Evolutionary conservation across 2,797 vertebrate genomes (phyloP), one percentile per base, ranked within the genome.

Genomic region (Peromyscus melanophrys): DNA sequence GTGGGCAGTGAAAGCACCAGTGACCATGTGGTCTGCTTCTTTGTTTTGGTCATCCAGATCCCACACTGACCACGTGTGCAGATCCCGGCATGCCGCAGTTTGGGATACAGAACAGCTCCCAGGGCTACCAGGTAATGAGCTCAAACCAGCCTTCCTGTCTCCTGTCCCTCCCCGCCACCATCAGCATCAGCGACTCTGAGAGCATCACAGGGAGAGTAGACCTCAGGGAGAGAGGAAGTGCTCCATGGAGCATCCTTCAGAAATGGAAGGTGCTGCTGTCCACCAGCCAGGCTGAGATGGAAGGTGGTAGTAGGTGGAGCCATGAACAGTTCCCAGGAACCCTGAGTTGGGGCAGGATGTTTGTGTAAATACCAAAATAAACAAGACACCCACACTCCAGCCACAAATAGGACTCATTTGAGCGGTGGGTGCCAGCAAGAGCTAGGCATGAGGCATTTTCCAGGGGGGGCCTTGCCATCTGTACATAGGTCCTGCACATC

Each of bases 51-150:
- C 49, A 87, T 83, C 67, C 96, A 99, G 99, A 99, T 98, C 99
- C 99, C 17, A 99, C 99, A 71, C 99, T 99, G 98, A 99, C 99
- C 0, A 99, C 98, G 3, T 99, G 99, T 55, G 98, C 98, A 0
- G 99, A 99, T 97, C 99, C 99, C 0, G 99, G 99, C 1, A 97
- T 98, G 75, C 99, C 99, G 0, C 98, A 99, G 77, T 99, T 99
- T 77, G 99, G 99, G 98, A 99, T 99, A 96, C 99, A 99, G 98
- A 99, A 99, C 99, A 99, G 99, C 98, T 99, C 99, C 97, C 99
- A 99, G 98, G 99, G 99, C 96, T 99, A 99, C 98, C 99, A 99
- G 99, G 99, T 99, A 98, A 86, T 11, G 76, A 87, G 78, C 7
- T 67, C 40, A 4, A 71, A 31, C 34, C 0, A 0, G 57, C 31